A percentile compares a stretch with the other conserved stretches of the same genome.
These are phyloP conservation scores for Ia io DNA, from an alignment of 2,113 vertebrate species.

Conservation along the genomic window DNA sequence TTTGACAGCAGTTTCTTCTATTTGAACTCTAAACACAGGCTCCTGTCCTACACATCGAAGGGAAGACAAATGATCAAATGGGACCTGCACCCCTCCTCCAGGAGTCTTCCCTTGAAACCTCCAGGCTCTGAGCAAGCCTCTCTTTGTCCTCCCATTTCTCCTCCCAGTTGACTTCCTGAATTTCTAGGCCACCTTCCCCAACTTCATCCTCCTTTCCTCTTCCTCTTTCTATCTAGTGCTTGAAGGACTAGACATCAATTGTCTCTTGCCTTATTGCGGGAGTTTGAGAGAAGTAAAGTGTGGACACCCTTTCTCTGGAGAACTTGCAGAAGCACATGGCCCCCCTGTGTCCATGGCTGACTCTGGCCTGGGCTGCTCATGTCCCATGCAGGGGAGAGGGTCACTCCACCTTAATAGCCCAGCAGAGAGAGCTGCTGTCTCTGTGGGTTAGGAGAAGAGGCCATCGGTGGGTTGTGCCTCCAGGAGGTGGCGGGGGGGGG, in stretches of 20 bases:
- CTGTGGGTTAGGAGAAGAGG: neutral
- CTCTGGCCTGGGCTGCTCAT: neutral
- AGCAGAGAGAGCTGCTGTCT: neutral
- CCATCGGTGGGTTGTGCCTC: neutral
- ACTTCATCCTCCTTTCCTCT: neutral
- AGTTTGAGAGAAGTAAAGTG: neutral
- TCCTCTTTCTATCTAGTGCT: neutral
- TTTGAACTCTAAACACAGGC: neutral
- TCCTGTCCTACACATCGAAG: neutral
- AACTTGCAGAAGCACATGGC: neutral
- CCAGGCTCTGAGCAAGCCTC: neutral
- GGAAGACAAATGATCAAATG: neutral
- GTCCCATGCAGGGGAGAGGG: neutral
- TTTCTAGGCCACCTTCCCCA: neutral
- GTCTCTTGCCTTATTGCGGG: neutral
- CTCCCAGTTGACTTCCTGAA: neutral
- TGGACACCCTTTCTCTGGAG: neutral
- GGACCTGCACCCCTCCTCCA: rapidly evolving
- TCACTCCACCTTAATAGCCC: neutral
- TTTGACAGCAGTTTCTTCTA: neutral
- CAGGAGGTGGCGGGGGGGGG: neutral
- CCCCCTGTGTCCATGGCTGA: neutral
- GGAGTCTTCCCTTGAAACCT: neutral
- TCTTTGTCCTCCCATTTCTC: neutral
- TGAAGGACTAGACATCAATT: neutral